Evolutionary conservation across 2,797 vertebrate species (phyloP).

Genomic region (Psittacula echo): DNA sequence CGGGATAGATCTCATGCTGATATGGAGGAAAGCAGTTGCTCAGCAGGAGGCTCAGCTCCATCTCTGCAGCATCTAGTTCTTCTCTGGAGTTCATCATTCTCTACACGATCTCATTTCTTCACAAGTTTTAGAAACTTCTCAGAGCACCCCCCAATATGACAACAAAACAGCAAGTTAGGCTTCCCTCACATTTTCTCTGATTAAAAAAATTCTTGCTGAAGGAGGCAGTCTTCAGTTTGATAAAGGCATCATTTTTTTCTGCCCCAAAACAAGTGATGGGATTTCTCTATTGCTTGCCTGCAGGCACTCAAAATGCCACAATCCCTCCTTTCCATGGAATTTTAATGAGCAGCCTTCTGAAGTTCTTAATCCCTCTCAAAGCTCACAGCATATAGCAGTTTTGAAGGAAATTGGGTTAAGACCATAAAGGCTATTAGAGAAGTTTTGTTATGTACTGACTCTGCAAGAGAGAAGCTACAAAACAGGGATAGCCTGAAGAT

Average conservation of each 20-base stretch:
- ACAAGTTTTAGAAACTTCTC: neutral
- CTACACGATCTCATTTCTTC: neutral
- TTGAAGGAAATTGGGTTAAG: slow-evolving; percentile 58
- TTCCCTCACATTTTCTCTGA: neutral
- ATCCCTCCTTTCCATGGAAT: neutral
- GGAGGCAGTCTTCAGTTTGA: neutral
- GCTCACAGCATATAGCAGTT: slow-evolving; percentile 42
- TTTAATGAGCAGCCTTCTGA: slow-evolving; percentile 47
- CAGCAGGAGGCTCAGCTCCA: neutral
- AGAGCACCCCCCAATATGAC: neutral
- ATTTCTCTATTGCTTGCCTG: neutral
- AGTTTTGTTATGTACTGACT: slow-evolving; percentile 14
- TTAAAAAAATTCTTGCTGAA: neutral
- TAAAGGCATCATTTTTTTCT: neutral
- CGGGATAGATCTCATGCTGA: neutral
- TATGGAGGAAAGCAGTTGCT: neutral
- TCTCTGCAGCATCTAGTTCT: neutral
- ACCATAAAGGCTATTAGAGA: slow-evolving; percentile 35
- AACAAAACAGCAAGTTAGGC: neutral
- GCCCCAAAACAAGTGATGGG: neutral
- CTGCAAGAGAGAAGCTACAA: neutral
- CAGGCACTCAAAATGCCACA: neutral
- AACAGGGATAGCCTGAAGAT: neutral
- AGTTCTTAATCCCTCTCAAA: slow-evolving; percentile 50
- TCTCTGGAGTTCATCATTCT: neutral